These are phyloP conservation scores for Sander vitreus DNA, from an alignment of 2,113 vertebrate species.

Conservation along the genomic window DNA sequence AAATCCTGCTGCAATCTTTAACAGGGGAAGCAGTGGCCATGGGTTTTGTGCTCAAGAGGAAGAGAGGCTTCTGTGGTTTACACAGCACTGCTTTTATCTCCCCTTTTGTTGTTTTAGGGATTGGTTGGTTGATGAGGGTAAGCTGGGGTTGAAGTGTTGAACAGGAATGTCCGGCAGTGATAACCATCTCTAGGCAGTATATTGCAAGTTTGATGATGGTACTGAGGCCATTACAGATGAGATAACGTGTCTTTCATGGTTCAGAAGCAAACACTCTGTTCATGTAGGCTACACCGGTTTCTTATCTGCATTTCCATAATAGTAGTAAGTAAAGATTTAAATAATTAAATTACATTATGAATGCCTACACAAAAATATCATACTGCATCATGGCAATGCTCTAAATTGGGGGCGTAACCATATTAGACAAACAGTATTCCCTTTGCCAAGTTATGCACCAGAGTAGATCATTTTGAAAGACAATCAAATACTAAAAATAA, in stretches of 20 bases:
- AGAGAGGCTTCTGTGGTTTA: conserved; percentile 79
- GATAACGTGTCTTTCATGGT: conserved; percentile 50
- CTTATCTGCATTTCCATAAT: conserved; percentile 2
- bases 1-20: conserved; percentile 74
- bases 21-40: conserved; percentile 66
- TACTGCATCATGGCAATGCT: neutral
- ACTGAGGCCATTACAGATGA: conserved; percentile 49
- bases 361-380: neutral
- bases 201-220: conserved; percentile 63
- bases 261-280: conserved; percentile 35
- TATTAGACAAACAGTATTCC: neutral
- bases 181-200: conserved; percentile 72
- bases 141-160: conserved; percentile 66
- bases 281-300: conserved; percentile 16
- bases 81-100: conserved; percentile 77
- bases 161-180: conserved; percentile 74
- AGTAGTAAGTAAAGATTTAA: neutral
- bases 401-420: neutral
- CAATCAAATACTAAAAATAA: neutral
- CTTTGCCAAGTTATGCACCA: neutral
- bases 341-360: neutral
- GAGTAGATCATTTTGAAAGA: neutral
- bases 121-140: conserved; percentile 67
- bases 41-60: conserved; percentile 77
- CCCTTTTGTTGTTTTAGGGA: conserved; percentile 78